Evolutionary conservation across 1,140 invertebrate genomes (phyloP).

Genomic region (Frieseomelitta varia): DNA sequence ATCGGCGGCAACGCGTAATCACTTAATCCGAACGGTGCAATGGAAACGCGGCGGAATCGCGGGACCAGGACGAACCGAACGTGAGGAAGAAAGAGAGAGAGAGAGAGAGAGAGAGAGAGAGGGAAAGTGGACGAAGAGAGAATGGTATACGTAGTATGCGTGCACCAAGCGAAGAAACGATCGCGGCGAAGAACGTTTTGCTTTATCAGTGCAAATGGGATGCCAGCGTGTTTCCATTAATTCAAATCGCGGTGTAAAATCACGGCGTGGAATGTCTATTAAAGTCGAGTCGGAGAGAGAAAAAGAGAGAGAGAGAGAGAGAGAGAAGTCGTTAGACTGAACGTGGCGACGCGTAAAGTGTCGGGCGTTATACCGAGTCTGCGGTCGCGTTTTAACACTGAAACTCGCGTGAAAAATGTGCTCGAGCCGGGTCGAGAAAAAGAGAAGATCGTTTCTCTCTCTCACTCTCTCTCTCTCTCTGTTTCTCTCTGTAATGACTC

Average conservation of each 20-base stretch:
- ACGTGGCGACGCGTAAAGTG: conserved; percentile 38
- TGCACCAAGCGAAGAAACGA: conserved; percentile 12
- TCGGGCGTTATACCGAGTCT: conserved; percentile 31
- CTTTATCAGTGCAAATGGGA: conserved; percentile 66
- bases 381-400: conserved; percentile 41
- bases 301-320: too few species aligned
- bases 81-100: not conserved
- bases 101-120: not conserved
- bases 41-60: conserved; percentile 51
- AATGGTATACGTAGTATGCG: conserved; percentile 28
- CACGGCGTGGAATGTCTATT: conserved; percentile 64
- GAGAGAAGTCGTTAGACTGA: conserved; percentile 62
- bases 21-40: conserved; percentile 56
- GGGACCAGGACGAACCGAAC: too few species aligned
- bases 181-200: conserved; percentile 52
- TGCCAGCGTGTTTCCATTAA: conserved; percentile 67
- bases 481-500: conserved; percentile 28
- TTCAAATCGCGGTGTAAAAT: conserved; percentile 66
- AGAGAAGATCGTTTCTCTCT: conserved; percentile 26
- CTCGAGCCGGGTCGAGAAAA: not conserved
- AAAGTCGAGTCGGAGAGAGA: conserved; percentile 49
- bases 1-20: conserved; percentile 52
- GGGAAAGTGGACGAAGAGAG: not conserved
- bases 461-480: too few species aligned
- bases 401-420: conserved; percentile 35